A percentile compares a stretch with the other conserved stretches of the same genome.
phyloP scores from a whole-genome alignment of 2,113 vertebrate genomes.

The Gopherus flavomarginatus region DNA sequence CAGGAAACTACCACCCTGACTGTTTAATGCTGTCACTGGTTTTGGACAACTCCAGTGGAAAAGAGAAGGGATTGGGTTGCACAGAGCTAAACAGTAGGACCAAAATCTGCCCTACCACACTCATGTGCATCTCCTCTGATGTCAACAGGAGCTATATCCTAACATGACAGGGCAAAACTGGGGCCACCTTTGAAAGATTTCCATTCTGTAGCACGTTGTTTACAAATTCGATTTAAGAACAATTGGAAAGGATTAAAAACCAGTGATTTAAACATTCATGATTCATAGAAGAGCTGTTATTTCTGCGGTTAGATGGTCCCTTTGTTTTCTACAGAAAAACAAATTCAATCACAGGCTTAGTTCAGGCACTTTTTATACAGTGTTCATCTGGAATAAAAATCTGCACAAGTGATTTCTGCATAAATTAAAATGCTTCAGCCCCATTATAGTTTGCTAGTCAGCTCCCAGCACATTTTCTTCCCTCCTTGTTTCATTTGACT shows the following conservation, averaged over 20 bases:
- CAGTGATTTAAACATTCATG: conserved; percentile 76
- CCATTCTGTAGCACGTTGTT: background rate
- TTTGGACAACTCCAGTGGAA: background rate
- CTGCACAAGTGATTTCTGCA: conserved; percentile 73
- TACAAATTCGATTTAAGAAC: conserved; percentile 53
- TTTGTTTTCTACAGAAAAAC: conserved; percentile 56
- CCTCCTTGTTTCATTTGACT: conserved; percentile 24
- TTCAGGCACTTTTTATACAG: conserved; percentile 84
- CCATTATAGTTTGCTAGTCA: conserved; percentile 46
- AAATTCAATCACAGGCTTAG: conserved; percentile 78
- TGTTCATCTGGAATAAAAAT: conserved; percentile 80
- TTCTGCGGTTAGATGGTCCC: conserved; percentile 61
- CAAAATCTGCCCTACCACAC: background rate
- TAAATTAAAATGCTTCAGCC: conserved; percentile 73
- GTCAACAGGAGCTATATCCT: background rate
- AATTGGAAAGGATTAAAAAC: conserved; percentile 55
- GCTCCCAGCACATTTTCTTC: conserved; percentile 45
- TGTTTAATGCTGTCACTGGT: background rate
- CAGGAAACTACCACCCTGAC: conserved; percentile 2
- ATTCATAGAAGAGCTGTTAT: conserved; percentile 63
- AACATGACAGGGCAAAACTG: background rate
- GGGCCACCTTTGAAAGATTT: background rate
- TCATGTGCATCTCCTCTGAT: accelerated
- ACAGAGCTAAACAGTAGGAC: background rate
- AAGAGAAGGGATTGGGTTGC: background rate